These are phyloP conservation scores for Eilema caniola DNA, from an alignment of 2,888 invertebrate species.

Conservation along the genomic window DNA sequence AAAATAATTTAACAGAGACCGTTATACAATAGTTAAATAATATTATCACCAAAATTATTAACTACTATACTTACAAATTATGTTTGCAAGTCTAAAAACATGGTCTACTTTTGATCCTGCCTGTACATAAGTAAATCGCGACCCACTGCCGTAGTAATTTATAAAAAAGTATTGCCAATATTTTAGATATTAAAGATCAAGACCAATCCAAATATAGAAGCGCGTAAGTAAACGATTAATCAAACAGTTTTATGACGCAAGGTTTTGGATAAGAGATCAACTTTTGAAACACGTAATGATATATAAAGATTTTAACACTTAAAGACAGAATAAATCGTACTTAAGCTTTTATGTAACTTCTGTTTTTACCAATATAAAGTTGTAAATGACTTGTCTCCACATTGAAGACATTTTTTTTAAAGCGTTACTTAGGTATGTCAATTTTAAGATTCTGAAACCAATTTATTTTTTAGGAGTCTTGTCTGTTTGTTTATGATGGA, in stretches of 20 bases:
- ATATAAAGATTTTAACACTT: constrained; percentile 7
- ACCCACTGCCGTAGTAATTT: not conserved
- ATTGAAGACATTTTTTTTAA: no score
- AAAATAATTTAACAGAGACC: no score
- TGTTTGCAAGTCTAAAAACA: not conserved
- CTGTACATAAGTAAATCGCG: not conserved
- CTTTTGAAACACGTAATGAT: constrained; percentile 26
- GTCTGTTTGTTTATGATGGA: no score
- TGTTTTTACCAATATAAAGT: not conserved
- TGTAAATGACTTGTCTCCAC: no score
- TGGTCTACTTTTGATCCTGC: not conserved
- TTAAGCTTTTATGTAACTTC: not conserved
- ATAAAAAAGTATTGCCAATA: not conserved
- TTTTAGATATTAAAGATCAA: not conserved
- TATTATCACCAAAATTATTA: no score
- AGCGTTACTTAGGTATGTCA: no score
- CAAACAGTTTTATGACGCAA: constrained; percentile 16
- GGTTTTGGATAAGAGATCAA: constrained; percentile 15
- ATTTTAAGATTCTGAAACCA: no score
- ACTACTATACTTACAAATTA: not conserved
- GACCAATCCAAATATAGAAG: not conserved
- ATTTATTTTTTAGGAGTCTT: no score
- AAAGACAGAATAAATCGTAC: not conserved
- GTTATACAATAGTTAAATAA: no score
- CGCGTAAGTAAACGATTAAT: not conserved